phyloP scores from a whole-genome alignment of 2,888 invertebrate species.

The Sipha maydis region DNA sequence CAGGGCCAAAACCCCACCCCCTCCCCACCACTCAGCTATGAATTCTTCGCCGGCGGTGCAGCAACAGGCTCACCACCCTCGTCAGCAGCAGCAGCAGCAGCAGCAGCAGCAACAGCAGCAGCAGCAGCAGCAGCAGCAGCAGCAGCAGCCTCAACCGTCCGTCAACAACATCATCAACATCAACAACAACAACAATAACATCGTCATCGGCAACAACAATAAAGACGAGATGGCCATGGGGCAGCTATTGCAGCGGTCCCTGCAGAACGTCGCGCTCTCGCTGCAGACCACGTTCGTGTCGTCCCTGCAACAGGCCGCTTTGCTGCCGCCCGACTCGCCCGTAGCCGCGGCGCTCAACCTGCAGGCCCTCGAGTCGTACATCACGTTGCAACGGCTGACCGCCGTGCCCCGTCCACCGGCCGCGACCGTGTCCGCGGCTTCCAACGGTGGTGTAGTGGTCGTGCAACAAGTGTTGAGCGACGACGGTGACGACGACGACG shows the following conservation, averaged over 20 bases:
- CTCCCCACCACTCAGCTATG: neutral
- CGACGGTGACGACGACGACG: neutral
- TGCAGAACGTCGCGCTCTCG: constrained; percentile 81
- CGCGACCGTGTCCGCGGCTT: neutral
- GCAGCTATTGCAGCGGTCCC: constrained; percentile 70
- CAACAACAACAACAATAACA: constrained; percentile 20
- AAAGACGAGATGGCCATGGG: constrained; percentile 70
- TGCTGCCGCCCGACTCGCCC: constrained; percentile 83
- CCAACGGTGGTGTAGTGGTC: constrained; percentile 10
- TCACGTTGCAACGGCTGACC: constrained; percentile 75
- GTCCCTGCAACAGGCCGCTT: constrained; percentile 84
- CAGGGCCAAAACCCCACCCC: neutral
- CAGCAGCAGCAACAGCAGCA: neutral
- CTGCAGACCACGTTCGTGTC: constrained; percentile 87
- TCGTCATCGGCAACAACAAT: constrained; percentile 71
- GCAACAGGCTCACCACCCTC: constrained; percentile 43
- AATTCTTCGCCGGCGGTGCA: neutral
- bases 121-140: constrained; percentile 18
- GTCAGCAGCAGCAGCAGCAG: constrained; percentile 12
- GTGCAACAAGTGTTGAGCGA: constrained; percentile 20
- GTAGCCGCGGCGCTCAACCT: constrained; percentile 86
- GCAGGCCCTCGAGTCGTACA: constrained; percentile 86
- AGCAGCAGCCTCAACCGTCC: neutral
- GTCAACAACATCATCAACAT: constrained; percentile 2
- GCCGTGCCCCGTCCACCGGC: constrained; percentile 44